A percentile compares a stretch with the other conserved stretches of the same genome.
These are phyloP conservation scores for Propsilocerus akamusi DNA, from an alignment of 1,140 invertebrate species.

Conservation along the genomic window DNA sequence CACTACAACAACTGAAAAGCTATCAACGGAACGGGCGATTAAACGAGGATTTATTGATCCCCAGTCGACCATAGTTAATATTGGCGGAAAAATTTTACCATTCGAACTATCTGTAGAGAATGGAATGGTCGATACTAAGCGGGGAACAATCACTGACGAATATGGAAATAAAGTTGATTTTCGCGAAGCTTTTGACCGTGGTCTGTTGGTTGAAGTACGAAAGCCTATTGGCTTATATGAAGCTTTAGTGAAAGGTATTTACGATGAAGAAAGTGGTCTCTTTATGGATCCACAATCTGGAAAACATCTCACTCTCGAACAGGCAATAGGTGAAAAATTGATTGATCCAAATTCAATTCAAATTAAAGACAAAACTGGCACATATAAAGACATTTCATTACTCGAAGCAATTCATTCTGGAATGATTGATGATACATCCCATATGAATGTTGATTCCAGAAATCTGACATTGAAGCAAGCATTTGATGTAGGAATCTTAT, in stretches of 20 bases:
- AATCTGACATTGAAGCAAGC: slow-evolving; percentile 60
- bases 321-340: slow-evolving; percentile 53
- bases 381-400: slow-evolving; percentile 54
- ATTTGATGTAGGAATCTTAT: slow-evolving; percentile 56
- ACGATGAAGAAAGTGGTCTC: slow-evolving; percentile 47
- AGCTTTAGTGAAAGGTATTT: slow-evolving; percentile 64
- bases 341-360: slow-evolving; percentile 68
- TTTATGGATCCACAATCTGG: slow-evolving; percentile 67
- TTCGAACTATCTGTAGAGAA: slow-evolving; percentile 65
- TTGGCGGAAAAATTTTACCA: slow-evolving; percentile 52
- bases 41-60: slow-evolving; percentile 63
- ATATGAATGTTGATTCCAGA: not conserved
- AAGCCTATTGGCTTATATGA: slow-evolving; percentile 68
- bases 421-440: slow-evolving; percentile 44
- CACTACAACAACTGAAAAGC: slow-evolving; percentile 44
- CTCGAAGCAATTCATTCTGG: slow-evolving; percentile 53
- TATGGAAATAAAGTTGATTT: slow-evolving; percentile 54
- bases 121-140: slow-evolving; percentile 55
- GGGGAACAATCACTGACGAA: slow-evolving; percentile 43
- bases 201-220: slow-evolving; percentile 60
- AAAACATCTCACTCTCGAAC: slow-evolving; percentile 47
- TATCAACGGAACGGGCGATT: slow-evolving; percentile 56
- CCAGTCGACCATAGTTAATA: slow-evolving; percentile 54
- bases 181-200: slow-evolving; percentile 66
- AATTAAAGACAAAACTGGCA: slow-evolving; percentile 61